Evolutionary conservation across 2,888 invertebrate species (phyloP).

Genomic region (Odontothrips loti): DNA sequence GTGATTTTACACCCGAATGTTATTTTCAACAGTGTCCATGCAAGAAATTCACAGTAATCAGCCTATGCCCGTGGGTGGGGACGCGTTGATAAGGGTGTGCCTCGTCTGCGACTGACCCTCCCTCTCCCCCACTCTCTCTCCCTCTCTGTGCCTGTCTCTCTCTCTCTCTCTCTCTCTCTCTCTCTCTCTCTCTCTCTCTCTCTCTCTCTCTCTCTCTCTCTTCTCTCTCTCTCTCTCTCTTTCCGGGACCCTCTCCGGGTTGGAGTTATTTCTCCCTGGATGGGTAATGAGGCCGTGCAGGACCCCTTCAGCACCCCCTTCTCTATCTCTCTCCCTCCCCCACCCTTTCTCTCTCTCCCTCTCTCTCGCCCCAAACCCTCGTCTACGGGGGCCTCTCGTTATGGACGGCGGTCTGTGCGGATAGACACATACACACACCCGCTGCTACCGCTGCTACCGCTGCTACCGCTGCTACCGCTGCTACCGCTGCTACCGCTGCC

Average conservation of each 20-base stretch:
- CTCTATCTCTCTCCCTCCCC: background rate
- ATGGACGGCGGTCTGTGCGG: too few species aligned
- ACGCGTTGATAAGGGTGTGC: background rate
- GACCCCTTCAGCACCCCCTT: background rate
- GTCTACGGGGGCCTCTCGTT: too few species aligned
- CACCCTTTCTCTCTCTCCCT: background rate
- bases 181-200: background rate
- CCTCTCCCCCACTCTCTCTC: background rate
- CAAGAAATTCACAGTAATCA: too few species aligned
- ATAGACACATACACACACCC: too few species aligned
- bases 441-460: too few species aligned
- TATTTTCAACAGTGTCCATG: too few species aligned
- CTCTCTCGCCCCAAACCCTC: background rate
- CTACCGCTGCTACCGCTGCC: too few species aligned
- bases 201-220: background rate
- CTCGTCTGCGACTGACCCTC: background rate
- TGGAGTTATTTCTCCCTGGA: background rate
- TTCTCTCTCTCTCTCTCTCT: background rate
- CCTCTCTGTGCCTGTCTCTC: background rate
- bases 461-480: too few species aligned
- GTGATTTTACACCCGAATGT: too few species aligned
- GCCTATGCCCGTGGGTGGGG: background rate
- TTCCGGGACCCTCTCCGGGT: background rate
- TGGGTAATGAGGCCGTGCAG: background rate
- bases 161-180: slow-evolving; percentile 1